Evolutionary conservation across 2,797 vertebrate genomes (phyloP), one percentile per base, ranked within the genome.

Genomic region (Coregonus ussuriensis): DNA sequence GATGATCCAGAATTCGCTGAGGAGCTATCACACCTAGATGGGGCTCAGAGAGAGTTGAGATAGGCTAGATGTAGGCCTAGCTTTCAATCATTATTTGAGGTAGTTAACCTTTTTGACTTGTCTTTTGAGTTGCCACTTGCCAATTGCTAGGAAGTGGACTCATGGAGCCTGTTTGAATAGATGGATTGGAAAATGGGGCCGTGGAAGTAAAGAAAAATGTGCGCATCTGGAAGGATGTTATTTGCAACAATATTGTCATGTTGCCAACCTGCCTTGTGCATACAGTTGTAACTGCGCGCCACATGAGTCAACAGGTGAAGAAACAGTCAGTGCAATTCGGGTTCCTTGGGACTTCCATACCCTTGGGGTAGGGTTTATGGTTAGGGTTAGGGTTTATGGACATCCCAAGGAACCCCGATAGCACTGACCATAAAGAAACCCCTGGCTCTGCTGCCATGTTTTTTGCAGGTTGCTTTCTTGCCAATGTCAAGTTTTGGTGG

Each of bases 121-220:
- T 62, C 59, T 62, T 62, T 25, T 62, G 15, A 62, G 59, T 7
- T 62, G 59, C n/a, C 9, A 62, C n/a, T 62, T 62, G 59, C n/a
- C 9, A 25, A 62, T 62, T 62, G 59, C 59, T 0, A 41, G 56
- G 56, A 63, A 11, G 59, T 62, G 59, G 59, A 25, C 56, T 62
- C 47, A 41, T 41, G 13, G 18, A 35, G 18, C 62, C n/a, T 63
- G 72, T 74, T 74, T 74, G 18, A 63, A 63, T 33, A 74, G 72
- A 74, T 74, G 72, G 6, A 41, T 37, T 62, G 51, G n/a, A 41
- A 14, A 21, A 41, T 29, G 51, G 33, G 5, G 11, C 33, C 16
- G 7, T 18, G 14, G 7, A 35, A 33, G 33, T 9, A 54, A 16
- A 31, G 31, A 72, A 5, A 54, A 72, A 72, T 14, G 9, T 15